Evolutionary conservation across 1,140 invertebrate species (phyloP), one percentile per base, ranked within the genome.

Genomic region (Calliphora vicina): DNA sequence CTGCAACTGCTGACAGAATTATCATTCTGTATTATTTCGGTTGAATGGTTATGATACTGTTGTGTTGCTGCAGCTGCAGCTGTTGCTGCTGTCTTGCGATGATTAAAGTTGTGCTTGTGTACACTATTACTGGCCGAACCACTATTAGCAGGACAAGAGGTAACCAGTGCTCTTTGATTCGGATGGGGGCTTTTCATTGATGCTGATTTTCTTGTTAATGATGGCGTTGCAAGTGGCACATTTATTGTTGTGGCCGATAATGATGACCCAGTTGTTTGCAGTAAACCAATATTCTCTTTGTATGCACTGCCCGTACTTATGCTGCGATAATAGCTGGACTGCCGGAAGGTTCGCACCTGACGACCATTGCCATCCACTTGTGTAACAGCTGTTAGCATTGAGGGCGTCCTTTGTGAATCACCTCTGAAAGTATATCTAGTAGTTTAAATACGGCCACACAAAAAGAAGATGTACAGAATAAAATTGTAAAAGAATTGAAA

Each of bases 311-410:
- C 85, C 29, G 87, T 90, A 84, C 86, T 86, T 4, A 85, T 82
- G 42, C 85, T 87, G 50, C 88, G 88, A 74, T 89, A 90, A 57
- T 90, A 90, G 74, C 89, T 90, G 67, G 89, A 85, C 83, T 90
- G 88, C 23, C 88, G 87, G 29, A 86, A 89, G 20, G 86, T 87
- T n/a, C 89, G 78, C 4, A 84, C 85, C 67, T 84, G 86, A 42
- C 87, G 85, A 1, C 86, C 87, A 71, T 85, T 84, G 15, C 80
- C 29, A 73, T 90, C 89, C 78, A 90, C 85, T 80, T 90, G 89
- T 13, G 89, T 90, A n/a, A 89, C 87, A 10, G 88, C 89, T 15
- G 89, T 90, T 67, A 88, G 61, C 87, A 90, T 88, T 12, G 89
- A 90, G 12, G 87, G 88, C 15, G 88, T 90, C 72, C 89, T 87